Base-by-base conservation (phyloP, 2,797 vertebrate species). In the Molossus molossus region DNA sequence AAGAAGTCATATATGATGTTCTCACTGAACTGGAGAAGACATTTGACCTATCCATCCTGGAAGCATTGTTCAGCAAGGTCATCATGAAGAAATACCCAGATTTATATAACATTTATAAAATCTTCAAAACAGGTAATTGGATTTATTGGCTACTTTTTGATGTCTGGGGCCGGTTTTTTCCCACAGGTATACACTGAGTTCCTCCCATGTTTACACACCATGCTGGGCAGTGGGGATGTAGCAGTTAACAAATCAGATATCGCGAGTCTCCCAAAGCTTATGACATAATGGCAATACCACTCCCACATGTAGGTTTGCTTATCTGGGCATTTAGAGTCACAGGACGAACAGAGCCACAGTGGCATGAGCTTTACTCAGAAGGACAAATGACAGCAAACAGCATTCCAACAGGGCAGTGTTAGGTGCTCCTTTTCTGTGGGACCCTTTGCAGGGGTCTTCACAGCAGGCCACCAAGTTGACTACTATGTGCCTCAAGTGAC, bases 41-140 rank as follows among this genome's bases (percentile, higher is more conserved):
- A 0, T 93, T 96, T 70, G 4, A 76, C 25, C 0, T 2, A 1
- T 0, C 8, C 0, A 13, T 94, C 79, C 33, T 97, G 53, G 18
- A 50, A 0, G 17, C 25, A 4, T 3, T 97, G 58, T 97, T 97
- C 92, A 75, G 40, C 6, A 3, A 65, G 0, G 18, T 79, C 87
- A 79, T 88, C 77, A 0, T 69, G 81, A 23, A 45, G 14, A 86
- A 67, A 9, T 97, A 97, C 25, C 97, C 96, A 0, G 69, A 33
- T 15, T 95, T 97, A 93, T 4, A 12, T 23, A 1, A 0, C 2
- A 20, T 96, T 88, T 2, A 0, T 6, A 1, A 14, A 75, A 72
- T 1, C 33, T 95, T 97, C 13, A 0, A 11, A 40, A 50, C 23
- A 7, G 97, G 97, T 97, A 96, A 97, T 83, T 75, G 75, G 15